phyloP scores from a whole-genome alignment of 2,113 vertebrate genomes.

The Eurypyga helias region DNA sequence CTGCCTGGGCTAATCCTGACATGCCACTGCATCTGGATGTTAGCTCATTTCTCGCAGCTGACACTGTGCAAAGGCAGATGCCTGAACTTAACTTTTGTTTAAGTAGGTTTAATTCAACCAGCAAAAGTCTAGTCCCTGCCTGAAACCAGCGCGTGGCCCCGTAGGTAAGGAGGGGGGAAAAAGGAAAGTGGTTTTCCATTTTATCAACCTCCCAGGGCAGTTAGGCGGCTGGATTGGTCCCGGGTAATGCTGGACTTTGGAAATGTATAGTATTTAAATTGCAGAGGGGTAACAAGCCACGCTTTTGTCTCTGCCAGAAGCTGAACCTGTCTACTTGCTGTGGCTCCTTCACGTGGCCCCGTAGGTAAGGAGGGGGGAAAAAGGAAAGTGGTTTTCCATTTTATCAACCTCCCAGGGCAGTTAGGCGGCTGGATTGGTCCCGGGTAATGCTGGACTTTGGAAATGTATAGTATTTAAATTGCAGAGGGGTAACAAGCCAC shows the following conservation, averaged over 20 bases:
- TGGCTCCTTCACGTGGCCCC: too few relatives aligned
- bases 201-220: not conserved
- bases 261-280: not conserved
- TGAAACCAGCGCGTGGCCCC: not conserved
- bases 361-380: not conserved
- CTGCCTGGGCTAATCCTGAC: constrained; percentile 62
- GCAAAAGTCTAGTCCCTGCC: not conserved
- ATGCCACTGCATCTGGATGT: constrained; percentile 60
- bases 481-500: not conserved
- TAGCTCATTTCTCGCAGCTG: constrained; percentile 70
- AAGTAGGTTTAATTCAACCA: not conserved
- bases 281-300: not conserved
- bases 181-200: not conserved
- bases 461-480: not conserved
- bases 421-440: not conserved
- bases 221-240: not conserved
- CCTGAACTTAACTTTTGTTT: constrained; percentile 34
- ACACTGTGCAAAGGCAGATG: constrained; percentile 62
- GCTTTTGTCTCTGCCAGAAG: not conserved
- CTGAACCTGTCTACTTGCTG: not conserved
- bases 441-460: not conserved
- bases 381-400: not conserved
- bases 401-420: not conserved
- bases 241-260: not conserved
- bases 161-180: not conserved